phyloP scores from a whole-genome alignment of 2,797 vertebrate species.

The Leptodactylus fallax region DNA sequence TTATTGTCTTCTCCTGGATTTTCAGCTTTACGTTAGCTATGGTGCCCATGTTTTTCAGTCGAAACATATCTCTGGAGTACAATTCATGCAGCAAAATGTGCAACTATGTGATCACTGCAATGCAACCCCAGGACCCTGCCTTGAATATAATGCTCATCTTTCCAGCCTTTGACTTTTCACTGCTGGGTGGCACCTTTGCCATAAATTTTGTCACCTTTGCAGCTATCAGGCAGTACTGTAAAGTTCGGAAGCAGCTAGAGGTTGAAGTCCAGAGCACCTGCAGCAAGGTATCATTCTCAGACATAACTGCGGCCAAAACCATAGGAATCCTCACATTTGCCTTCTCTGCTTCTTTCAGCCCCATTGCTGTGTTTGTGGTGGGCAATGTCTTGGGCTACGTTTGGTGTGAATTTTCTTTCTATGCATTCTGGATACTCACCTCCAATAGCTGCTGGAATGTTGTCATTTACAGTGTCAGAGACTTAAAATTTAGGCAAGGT shows the following conservation, averaged over 20 bases:
- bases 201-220: constrained; percentile 82
- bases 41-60: constrained; percentile 76
- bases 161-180: constrained; percentile 81
- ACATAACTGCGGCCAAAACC: constrained; percentile 86
- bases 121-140: constrained; percentile 68
- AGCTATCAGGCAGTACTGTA: constrained; percentile 77
- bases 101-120: constrained; percentile 77
- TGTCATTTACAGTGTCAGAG: constrained; percentile 83
- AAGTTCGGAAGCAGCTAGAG: constrained; percentile 77
- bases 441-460: constrained; percentile 88
- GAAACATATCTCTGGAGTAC: constrained; percentile 81
- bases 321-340: constrained; percentile 83
- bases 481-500: constrained; percentile 83
- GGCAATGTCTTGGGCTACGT: constrained; percentile 82
- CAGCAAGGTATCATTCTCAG: constrained; percentile 82
- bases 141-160: constrained; percentile 81
- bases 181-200: constrained; percentile 78
- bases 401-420: constrained; percentile 87
- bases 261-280: constrained; percentile 66
- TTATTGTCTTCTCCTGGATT: constrained; percentile 81
- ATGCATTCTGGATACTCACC: constrained; percentile 86
- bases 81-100: constrained; percentile 86
- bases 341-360: constrained; percentile 82
- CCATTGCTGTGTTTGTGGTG: constrained; percentile 83
- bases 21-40: constrained; percentile 80